Conservation (phyloP, 2,888 invertebrate species). For the Yponomeuta cagnagella region DNA sequence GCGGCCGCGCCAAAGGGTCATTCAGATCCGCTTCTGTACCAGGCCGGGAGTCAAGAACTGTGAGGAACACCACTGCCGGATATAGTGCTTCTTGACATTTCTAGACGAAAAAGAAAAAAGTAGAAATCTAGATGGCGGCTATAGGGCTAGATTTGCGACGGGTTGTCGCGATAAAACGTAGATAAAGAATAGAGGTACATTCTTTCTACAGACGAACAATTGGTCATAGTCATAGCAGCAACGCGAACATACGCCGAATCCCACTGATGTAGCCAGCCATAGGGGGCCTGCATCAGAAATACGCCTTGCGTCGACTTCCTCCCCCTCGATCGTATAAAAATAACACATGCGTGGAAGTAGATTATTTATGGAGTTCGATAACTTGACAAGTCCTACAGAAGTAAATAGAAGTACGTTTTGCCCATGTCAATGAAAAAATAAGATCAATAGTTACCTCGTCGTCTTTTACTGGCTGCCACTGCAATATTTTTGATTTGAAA, state of each 20-base stretch:
- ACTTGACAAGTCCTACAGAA: no score
- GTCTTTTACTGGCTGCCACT: conserved; percentile 70
- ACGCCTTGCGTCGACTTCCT: no score
- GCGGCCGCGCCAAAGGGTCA: conserved; percentile 79
- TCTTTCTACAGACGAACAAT: no score
- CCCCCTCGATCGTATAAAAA: background rate
- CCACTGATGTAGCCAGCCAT: no score
- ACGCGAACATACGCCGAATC: no score
- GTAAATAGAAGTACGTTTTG: background rate
- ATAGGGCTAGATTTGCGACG: no score
- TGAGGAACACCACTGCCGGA: conserved; percentile 71
- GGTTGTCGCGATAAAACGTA: no score
- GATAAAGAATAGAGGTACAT: no score
- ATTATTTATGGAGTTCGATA: no score
- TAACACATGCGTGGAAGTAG: background rate
- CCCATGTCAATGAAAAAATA: background rate
- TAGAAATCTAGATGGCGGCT: no score
- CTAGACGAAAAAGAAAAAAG: conserved; percentile 33
- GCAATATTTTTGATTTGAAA: conserved; percentile 72
- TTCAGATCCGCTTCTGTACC: conserved; percentile 68
- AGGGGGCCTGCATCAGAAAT: no score
- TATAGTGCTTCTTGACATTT: conserved; percentile 72
- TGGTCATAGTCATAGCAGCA: no score
- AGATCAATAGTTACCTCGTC: conserved; percentile 52
- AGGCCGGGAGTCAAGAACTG: conserved; percentile 64